These are phyloP conservation scores for Tetramorium bicarinatum DNA, from an alignment of 2,888 invertebrate species.

Conservation along the genomic window DNA sequence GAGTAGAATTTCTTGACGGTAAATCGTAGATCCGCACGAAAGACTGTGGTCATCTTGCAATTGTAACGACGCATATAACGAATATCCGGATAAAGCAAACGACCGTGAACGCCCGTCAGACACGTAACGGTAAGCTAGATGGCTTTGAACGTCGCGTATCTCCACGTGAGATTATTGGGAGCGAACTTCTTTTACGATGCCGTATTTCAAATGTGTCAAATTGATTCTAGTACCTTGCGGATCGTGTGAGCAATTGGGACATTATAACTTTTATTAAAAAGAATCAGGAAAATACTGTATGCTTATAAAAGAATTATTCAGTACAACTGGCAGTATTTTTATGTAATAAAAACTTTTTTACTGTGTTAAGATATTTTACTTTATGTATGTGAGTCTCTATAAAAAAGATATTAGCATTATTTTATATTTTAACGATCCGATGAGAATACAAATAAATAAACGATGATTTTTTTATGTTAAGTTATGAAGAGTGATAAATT, in stretches of 20 bases:
- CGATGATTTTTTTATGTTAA: neutral
- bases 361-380: neutral
- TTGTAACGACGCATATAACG: slow-evolving; percentile 38
- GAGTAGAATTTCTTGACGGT: neutral
- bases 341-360: neutral
- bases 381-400: neutral
- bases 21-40: slow-evolving; percentile 1
- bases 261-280: slow-evolving; percentile 6
- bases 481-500: neutral
- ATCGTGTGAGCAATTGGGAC: neutral
- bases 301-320: neutral
- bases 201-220: slow-evolving; percentile 3
- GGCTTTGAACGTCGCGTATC: slow-evolving; percentile 14
- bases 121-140: slow-evolving; percentile 35
- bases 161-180: slow-evolving; percentile 17
- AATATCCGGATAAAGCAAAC: slow-evolving; percentile 42
- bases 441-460: neutral
- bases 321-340: neutral
- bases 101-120: slow-evolving; percentile 15
- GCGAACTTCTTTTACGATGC: slow-evolving; percentile 2
- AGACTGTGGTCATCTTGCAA: slow-evolving; percentile 14
- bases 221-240: neutral
- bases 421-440: neutral
- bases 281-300: neutral
- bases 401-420: neutral